A percentile compares a stretch with the other conserved stretches of the same genome.
Conservation (phyloP, 2,888 invertebrate species). For the Cantharis rufa region DNA sequence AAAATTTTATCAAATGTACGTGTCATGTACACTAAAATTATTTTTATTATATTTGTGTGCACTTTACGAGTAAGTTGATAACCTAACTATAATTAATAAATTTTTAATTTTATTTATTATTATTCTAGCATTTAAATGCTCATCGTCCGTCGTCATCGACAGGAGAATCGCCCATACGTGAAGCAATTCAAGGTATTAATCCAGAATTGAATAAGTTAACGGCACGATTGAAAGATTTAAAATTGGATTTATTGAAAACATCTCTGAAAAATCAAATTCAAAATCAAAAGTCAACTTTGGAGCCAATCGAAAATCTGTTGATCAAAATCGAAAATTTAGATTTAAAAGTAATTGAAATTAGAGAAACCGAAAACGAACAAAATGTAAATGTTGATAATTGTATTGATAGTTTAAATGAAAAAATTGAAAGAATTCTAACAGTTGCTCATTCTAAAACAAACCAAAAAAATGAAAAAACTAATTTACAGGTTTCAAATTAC, state of each 20-base stretch:
- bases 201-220: slow-evolving; percentile 8
- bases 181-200: slow-evolving; percentile 10
- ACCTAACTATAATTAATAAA: neutral
- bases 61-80: neutral
- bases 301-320: neutral
- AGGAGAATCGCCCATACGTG: neutral
- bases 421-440: neutral
- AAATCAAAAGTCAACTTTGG: neutral
- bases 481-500: neutral
- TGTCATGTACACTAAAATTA: neutral
- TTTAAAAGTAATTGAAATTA: neutral
- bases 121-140: neutral
- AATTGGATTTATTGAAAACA: neutral
- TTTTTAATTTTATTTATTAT: neutral
- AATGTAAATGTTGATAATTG: neutral
- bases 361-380: neutral
- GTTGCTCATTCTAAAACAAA: neutral
- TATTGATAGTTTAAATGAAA: neutral
- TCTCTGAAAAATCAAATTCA: neutral
- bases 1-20: neutral
- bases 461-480: neutral
- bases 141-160: neutral
- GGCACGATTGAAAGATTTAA: neutral
- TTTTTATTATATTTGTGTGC: neutral
- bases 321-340: neutral